Base-by-base conservation (phyloP, 2,888 invertebrate genomes). In the Hylaea fasciaria region DNA sequence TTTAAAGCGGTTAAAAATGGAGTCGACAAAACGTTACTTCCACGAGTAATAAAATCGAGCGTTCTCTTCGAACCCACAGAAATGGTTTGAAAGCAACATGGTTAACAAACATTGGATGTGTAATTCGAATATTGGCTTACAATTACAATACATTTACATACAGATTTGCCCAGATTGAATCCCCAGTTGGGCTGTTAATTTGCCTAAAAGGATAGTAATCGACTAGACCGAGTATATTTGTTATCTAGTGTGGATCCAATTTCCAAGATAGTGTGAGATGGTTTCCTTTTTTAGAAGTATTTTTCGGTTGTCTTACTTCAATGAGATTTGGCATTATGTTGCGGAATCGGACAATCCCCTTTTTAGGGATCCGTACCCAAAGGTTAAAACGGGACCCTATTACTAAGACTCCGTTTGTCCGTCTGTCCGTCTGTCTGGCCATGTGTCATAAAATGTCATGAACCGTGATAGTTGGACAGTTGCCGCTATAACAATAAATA, bases 91-190 rank as follows among this genome's bases (percentile, higher is more conserved):
- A 28, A 28, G 41, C 53, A 48, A 58, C 48, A 53, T 41, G 39
- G 52, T 48, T 47, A 53, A 47, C 41, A 7, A 37, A 12, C 28
- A 40, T 39, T 32, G 37, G 45, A 40, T 41, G 10, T 50, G 41
- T 51, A 86, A 86, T 85, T 84, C 83, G 86, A 87, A 87, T 89
- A 89, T 89, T 83, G 84, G 77, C 73, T 76, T 75, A 74, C 84
- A 83, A 89, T 90, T 89, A 89, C 87, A 90, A 89, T 87, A 87
- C 83, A 90, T 91, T 91, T 86, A 84, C 89, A 89, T 89, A 87
- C 81, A 87, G 83, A 89, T 91, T 88, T 87, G 86, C 87, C 80
- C 73, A 79, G 85, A 89, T 89, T 89, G 85, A 87, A 88, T 86
- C 85, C 85, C 83, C 79, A 83, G 78, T 73, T 69, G 73, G 82